A percentile compares a stretch with the other conserved stretches of the same genome.
These are phyloP conservation scores for Panthera tigris DNA, from an alignment of 2,113 vertebrate genomes.

Conservation along the genomic window DNA sequence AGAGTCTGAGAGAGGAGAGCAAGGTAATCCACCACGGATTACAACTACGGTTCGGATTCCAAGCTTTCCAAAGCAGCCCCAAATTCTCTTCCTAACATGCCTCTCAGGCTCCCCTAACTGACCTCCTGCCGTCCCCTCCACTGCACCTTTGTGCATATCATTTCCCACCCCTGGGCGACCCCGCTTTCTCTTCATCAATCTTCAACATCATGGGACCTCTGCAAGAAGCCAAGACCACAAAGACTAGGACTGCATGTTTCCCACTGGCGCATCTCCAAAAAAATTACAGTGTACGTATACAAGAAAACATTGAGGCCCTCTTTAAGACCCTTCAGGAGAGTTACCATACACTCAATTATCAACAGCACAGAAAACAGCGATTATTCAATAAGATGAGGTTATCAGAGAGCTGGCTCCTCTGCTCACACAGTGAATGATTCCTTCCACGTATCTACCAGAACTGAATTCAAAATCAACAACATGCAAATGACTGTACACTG, in stretches of 20 bases:
- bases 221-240: background rate
- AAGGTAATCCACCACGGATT: background rate
- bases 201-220: background rate
- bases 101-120: background rate
- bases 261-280: background rate
- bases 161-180: background rate
- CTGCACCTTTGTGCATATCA: background rate
- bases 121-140: background rate
- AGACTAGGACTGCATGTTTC: background rate
- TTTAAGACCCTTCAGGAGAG: background rate
- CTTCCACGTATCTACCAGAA: background rate
- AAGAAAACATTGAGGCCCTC: background rate
- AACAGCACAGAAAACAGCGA: background rate
- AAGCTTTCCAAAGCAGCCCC: background rate
- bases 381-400: background rate
- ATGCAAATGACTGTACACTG: background rate
- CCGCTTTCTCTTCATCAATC: background rate
- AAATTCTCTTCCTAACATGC: background rate
- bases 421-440: background rate
- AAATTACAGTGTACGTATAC: background rate
- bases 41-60: background rate
- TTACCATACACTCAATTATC: background rate
- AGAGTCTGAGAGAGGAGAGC: background rate
- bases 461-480: conserved; percentile 13
- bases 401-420: background rate